Evolutionary conservation across 2,888 invertebrate species (phyloP).

Genomic region (Seira ritae): DNA sequence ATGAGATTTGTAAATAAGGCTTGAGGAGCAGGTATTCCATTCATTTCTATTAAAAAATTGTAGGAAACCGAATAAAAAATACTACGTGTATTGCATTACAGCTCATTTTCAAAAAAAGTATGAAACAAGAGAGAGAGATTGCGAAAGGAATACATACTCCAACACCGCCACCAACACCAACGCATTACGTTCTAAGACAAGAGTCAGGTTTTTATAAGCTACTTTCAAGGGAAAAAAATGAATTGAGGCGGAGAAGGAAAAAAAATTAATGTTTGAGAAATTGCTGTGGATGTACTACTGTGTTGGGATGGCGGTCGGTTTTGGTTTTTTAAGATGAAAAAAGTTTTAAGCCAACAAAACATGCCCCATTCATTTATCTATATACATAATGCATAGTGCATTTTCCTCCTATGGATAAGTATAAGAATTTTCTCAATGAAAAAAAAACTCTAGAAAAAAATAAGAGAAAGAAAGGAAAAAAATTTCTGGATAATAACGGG

Average conservation of each 20-base stretch:
- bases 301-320: constrained; percentile 24
- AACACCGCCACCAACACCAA: background rate
- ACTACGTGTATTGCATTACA: constrained; percentile 12
- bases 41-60: constrained; percentile 1
- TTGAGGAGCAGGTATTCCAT: constrained; percentile 11
- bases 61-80: constrained; percentile 1
- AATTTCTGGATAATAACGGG: background rate
- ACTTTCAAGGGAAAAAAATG: constrained; percentile 38
- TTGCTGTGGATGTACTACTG: constrained; percentile 14
- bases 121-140: constrained; percentile 11
- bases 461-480: constrained; percentile 37
- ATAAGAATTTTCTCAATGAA: constrained; percentile 41
- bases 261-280: constrained; percentile 35
- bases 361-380: background rate
- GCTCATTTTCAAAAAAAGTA: background rate
- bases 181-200: background rate
- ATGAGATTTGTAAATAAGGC: constrained; percentile 7
- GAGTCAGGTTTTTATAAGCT: background rate
- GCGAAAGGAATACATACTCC: background rate
- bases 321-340: constrained; percentile 25
- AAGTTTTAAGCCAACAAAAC: background rate
- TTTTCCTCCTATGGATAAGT: constrained; percentile 52
- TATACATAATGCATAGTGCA: background rate
- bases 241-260: constrained; percentile 39
- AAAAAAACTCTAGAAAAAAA: constrained; percentile 15